phyloP scores from a whole-genome alignment of 2,888 invertebrate genomes.

The Molanna angustata region DNA sequence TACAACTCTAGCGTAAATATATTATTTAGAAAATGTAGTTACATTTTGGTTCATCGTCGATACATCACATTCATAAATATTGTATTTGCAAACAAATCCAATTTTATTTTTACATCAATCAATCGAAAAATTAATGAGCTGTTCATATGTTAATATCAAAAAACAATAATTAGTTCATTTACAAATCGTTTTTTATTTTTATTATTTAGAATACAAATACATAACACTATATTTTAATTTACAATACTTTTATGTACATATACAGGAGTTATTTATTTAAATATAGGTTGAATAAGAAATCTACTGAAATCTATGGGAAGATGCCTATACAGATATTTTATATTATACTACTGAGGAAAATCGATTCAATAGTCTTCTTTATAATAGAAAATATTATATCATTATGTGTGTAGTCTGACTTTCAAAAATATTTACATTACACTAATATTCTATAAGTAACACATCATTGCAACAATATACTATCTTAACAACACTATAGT shows the following conservation, averaged over 20 bases:
- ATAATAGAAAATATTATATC: too few species aligned
- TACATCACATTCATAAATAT: too few species aligned
- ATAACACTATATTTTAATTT: constrained; percentile 16
- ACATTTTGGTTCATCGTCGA: neutral
- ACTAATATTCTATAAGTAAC: too few species aligned
- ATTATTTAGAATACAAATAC: constrained; percentile 20
- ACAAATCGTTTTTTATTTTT: constrained; percentile 8
- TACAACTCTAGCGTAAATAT: too few species aligned
- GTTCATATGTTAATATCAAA: constrained; percentile 6
- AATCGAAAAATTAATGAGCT: neutral
- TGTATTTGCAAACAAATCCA: too few species aligned
- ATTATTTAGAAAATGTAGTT: too few species aligned
- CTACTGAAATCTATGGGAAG: constrained; percentile 12
- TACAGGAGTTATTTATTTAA: constrained; percentile 1
- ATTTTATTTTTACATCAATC: neutral
- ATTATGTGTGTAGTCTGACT: too few species aligned
- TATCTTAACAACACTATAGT: too few species aligned
- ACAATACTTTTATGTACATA: constrained; percentile 17
- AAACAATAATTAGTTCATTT: constrained; percentile 9
- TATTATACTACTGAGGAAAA: too few species aligned
- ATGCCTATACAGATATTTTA: constrained; percentile 4
- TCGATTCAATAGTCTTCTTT: too few species aligned
- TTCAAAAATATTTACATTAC: too few species aligned
- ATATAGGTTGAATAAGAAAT: constrained; percentile 13
- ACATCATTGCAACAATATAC: too few species aligned